These are phyloP conservation scores for silkworm (Bombyx mori) DNA, from an alignment of 1,140 invertebrate genomes.

Conservation along the genomic window DNA sequence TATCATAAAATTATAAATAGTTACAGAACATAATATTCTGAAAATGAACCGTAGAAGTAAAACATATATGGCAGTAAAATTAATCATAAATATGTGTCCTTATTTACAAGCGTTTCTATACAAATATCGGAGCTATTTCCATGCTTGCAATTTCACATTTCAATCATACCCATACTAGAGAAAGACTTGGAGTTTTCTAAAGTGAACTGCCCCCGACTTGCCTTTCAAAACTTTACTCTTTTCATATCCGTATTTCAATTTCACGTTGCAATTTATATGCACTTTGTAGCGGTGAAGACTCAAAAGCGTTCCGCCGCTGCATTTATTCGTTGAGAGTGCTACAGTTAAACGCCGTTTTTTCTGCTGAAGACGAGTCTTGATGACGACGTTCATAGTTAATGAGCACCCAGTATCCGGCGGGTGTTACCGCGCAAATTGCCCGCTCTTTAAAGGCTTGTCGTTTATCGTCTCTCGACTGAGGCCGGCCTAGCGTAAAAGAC, in stretches of 20 bases:
- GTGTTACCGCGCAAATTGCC: slow-evolving; percentile 56
- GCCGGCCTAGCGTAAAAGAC: slow-evolving; percentile 46
- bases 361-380: slow-evolving; percentile 59
- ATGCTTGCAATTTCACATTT: no score
- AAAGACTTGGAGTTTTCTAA: slow-evolving; percentile 40
- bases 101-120: no score
- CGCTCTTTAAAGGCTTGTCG: slow-evolving; percentile 40
- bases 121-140: no score
- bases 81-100: no score
- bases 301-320: slow-evolving; percentile 46
- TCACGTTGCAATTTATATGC: slow-evolving; percentile 65
- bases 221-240: slow-evolving; percentile 52
- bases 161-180: not conserved
- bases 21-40: no score
- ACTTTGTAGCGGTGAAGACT: slow-evolving; percentile 53
- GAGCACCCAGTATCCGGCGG: slow-evolving; percentile 60
- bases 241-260: slow-evolving; percentile 63
- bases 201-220: slow-evolving; percentile 38
- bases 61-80: no score
- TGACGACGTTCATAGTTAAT: slow-evolving; percentile 68
- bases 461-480: slow-evolving; percentile 47
- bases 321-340: slow-evolving; percentile 56
- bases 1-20: no score
- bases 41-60: no score
- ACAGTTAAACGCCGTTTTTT: slow-evolving; percentile 61